Evolutionary conservation across 2,888 invertebrate genomes (phyloP).

Genomic region (Drosophila meridiana): DNA sequence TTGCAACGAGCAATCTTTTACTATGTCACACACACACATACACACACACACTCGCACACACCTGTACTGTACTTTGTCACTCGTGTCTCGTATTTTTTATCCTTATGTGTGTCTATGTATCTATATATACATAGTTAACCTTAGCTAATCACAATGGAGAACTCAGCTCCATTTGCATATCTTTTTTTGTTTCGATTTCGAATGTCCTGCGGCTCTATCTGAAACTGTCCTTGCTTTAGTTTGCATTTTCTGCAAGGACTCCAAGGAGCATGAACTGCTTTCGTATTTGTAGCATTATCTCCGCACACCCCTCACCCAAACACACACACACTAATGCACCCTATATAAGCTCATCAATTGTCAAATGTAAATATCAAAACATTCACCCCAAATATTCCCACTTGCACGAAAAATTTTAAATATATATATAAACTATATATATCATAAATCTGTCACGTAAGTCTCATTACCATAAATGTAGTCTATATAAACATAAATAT

Average conservation of each 20-base stretch:
- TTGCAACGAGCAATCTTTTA: slow-evolving; percentile 30
- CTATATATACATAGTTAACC: slow-evolving; percentile 8
- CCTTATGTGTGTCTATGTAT: slow-evolving; percentile 15
- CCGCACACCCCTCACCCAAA: slow-evolving; percentile 10
- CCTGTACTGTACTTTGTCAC: slow-evolving; percentile 21
- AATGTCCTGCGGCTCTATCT: slow-evolving; percentile 26
- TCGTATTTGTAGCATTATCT: slow-evolving; percentile 30
- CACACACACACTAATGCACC: slow-evolving; percentile 31
- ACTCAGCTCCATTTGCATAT: slow-evolving; percentile 7
- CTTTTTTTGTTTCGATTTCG: slow-evolving; percentile 4
- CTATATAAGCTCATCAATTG: slow-evolving; percentile 20
- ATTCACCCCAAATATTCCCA: not conserved
- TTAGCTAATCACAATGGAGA: slow-evolving; percentile 1
- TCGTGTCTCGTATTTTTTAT: slow-evolving; percentile 19
- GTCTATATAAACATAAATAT: not conserved
- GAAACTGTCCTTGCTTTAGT: slow-evolving; percentile 32
- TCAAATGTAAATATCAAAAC: slow-evolving; percentile 15
- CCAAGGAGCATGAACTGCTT: slow-evolving; percentile 47
- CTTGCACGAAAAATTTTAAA: slow-evolving; percentile 42
- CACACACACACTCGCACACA: slow-evolving; percentile 10
- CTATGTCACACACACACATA: slow-evolving; percentile 12
- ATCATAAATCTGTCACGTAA: slow-evolving; percentile 1
- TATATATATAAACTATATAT: not conserved
- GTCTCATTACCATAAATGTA: slow-evolving; percentile 37
- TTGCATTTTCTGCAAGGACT: slow-evolving; percentile 28